Evolutionary conservation across 1,140 invertebrate species (phyloP), one percentile per base, ranked within the genome.

Genomic region (Heliothis virescens): DNA sequence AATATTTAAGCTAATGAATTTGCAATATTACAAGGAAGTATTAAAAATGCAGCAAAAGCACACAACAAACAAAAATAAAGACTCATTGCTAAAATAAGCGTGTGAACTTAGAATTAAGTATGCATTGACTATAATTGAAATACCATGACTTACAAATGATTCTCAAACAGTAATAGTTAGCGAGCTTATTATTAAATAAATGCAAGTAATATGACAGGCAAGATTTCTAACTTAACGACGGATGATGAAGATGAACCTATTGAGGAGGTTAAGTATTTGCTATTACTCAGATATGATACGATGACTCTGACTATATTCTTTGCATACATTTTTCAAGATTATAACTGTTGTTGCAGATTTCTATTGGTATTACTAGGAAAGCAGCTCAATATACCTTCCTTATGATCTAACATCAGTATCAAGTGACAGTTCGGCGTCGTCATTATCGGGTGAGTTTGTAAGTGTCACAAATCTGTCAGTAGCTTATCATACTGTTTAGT

Each of bases 81-180:
- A 52, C 26, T 71, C 48, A 71, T 69, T n/a, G 67, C 15, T 48
- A 29, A 53, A 71, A 71, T 16, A 53, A 71, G 67, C 67, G 67
- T 71, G 67, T 15, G 48, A 71, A 71, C 18, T 9, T 26, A 12
- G 48, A 18, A 52, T 71, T 52, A 53, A 52, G 15, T 21, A 4
- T 21, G 11, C 26, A 26, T 15, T 21, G 18, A 52, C 21, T 53
- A 48, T 71, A 9, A 71, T 71, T 50, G 47, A 50, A 71, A 71
- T 71, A 53, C 13, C 41, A 67, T 53, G 67, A 52, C 18, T 53
- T 50, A 29, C 47, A 52, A 71, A 53, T 71, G 48, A 71, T 21
- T 71, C 52, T 9, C 48, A 53, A 52, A 4, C 18, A 21, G 21
- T 2, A 53, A 71, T 53, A 53, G 13, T 41, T 48, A 48, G 63